Evolutionary conservation across 1,140 invertebrate species (phyloP).

Genomic region (Maconellicoccus hirsutus): DNA sequence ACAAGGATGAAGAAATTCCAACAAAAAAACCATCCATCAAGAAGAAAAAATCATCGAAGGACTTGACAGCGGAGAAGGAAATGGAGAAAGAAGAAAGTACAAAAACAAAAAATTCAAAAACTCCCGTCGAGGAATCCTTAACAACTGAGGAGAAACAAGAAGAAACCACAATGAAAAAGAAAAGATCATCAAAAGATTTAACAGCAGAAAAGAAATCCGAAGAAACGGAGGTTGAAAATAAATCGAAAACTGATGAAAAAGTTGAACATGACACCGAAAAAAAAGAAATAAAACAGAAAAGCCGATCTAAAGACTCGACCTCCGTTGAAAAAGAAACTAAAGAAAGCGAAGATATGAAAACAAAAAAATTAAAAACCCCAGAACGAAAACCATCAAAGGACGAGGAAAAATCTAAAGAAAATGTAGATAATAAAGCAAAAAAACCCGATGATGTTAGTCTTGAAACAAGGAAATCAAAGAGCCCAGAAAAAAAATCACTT

Average conservation of each 20-base stretch:
- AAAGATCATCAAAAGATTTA: background rate
- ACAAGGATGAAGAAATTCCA: no score
- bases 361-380: background rate
- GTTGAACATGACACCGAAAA: background rate
- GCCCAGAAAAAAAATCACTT: slow-evolving; percentile 2
- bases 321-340: no score
- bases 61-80: no score
- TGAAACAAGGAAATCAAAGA: slow-evolving; percentile 24
- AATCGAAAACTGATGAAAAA: background rate
- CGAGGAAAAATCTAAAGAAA: background rate
- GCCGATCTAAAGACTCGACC: no score
- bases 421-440: slow-evolving; percentile 25
- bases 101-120: no score
- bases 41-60: no score
- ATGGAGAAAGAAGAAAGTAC: no score
- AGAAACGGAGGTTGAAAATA: background rate
- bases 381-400: background rate
- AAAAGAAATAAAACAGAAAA: slow-evolving; percentile 17
- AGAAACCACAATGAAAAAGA: background rate
- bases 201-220: slow-evolving; percentile 25
- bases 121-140: no score
- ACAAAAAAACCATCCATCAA: no score
- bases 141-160: background rate
- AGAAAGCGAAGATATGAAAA: background rate
- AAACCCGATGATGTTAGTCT: no score